A percentile compares a stretch with the other conserved stretches of the same genome.
These are phyloP conservation scores for Hystrix cristata DNA, from an alignment of 2,113 vertebrate species.

Conservation along the genomic window DNA sequence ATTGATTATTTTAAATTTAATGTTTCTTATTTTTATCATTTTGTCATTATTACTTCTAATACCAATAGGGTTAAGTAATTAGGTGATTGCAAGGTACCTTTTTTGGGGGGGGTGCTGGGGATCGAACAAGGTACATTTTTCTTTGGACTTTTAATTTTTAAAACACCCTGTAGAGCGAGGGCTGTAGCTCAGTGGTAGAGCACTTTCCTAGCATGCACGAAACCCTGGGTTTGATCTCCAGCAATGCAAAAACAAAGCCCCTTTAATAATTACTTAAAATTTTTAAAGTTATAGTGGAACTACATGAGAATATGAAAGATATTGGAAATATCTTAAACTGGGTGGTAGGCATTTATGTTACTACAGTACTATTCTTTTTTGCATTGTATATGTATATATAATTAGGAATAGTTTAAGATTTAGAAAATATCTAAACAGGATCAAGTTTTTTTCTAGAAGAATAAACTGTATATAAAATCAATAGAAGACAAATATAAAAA, in stretches of 20 bases:
- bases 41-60: slow-evolving; percentile 37
- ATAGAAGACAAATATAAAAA: neutral
- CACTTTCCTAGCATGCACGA: neutral
- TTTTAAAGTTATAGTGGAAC: neutral
- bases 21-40: neutral
- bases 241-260: neutral
- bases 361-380: neutral
- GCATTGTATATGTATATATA: neutral
- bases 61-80: neutral
- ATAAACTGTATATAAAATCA: neutral
- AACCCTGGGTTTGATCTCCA: neutral
- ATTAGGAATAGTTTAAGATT: neutral
- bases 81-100: neutral
- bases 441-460: neutral
- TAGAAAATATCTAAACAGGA: slow-evolving; percentile 14
- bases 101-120: neutral
- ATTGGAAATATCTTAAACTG: slow-evolving; percentile 2
- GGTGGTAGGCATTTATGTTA: neutral
- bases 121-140: neutral
- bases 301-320: neutral
- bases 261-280: neutral
- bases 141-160: neutral
- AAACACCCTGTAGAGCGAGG: neutral
- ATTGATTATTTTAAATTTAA: slow-evolving; percentile 39
- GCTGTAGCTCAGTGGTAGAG: neutral